A percentile compares a stretch with the other conserved stretches of the same genome.
phyloP scores from a whole-genome alignment of 2,113 vertebrate species.

The Megaceryle torquata region DNA sequence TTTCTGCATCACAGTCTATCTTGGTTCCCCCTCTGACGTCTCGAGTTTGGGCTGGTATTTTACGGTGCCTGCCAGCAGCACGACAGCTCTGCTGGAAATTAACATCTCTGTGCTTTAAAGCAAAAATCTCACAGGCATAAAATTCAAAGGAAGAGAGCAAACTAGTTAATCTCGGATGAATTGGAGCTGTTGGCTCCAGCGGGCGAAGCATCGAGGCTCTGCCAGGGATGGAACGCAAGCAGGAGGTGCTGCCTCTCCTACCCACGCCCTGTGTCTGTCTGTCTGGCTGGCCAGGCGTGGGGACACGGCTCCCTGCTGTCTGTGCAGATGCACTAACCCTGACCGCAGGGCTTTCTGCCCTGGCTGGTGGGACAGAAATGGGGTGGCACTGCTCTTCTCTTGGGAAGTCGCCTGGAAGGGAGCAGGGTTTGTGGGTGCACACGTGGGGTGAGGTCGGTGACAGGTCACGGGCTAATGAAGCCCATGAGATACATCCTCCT shows the following conservation, averaged over 20 bases:
- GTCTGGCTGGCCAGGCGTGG: neutral
- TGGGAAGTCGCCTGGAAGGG: fast-evolving
- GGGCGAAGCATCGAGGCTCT: fast-evolving
- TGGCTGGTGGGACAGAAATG: fast-evolving
- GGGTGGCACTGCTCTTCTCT: fast-evolving
- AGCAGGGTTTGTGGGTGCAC: neutral
- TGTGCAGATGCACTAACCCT: fast-evolving
- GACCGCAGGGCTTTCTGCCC: fast-evolving
- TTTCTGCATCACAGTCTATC: constrained; percentile 42
- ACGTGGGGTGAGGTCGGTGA: fast-evolving
- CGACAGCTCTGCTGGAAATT: neutral
- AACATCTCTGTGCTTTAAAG: neutral
- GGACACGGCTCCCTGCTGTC: neutral
- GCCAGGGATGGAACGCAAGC: neutral
- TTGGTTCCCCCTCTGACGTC: constrained; percentile 54
- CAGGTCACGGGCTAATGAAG: neutral
- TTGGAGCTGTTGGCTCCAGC: fast-evolving
- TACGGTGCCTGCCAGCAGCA: neutral
- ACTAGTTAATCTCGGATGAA: constrained; percentile 4
- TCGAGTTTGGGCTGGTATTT: neutral
- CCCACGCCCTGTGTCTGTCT: fast-evolving
- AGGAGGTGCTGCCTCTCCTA: neutral
- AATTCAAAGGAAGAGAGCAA: neutral
- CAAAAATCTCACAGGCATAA: neutral
- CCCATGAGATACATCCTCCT: neutral